Base-by-base conservation (phyloP, 2,113 vertebrate genomes). In the Aspiorhynchus laticeps region DNA sequence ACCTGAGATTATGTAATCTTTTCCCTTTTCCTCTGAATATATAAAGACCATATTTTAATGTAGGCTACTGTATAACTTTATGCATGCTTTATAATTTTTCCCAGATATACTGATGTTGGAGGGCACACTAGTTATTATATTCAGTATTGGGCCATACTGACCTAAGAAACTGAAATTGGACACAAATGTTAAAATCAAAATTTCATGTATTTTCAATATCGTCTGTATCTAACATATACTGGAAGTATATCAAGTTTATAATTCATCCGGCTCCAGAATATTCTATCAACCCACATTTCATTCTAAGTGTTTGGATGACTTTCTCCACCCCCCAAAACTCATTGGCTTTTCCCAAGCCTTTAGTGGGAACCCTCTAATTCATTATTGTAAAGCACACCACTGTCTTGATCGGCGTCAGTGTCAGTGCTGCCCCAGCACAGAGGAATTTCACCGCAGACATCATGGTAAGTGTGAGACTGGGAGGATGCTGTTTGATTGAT, bases 261-360 rank as follows among this genome's bases (percentile, higher is more conserved):
- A 74, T 74, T 56, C 2, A 53, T 71, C 3, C 2, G 7, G 11
- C 51, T 19, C 63, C 17, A 83, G 80, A 74, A 63, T 15, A 76
- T 77, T 82, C 59, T 14, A 12, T 75, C 41, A 63, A 63, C 14
- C 17, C 67, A 21, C 19, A 77, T 75, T 53, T 61, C 8, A 43
- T 59, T 84, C 24, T 31, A 28, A 69, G 46, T 59, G 28, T 75
- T 36, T 82, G 59, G 5, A 31, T 78, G 8, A 26, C 7, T 88
- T 76, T 92, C 93, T 91, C 93, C 94, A 90, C 94, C 94, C 94
- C 92, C 84, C 84, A 86, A 41, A 80, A 84, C 73, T 88, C 9
- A 86, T 87, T 91, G 89, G 90, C 53, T 88, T 75, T 75, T 56
- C 86, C 56, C n/a, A 73, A 51, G 83, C 79, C 76, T 74, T 74